Evolutionary conservation across 2,113 vertebrate genomes (phyloP), one percentile per base, ranked within the genome.

Genomic region (Bufo bufo): DNA sequence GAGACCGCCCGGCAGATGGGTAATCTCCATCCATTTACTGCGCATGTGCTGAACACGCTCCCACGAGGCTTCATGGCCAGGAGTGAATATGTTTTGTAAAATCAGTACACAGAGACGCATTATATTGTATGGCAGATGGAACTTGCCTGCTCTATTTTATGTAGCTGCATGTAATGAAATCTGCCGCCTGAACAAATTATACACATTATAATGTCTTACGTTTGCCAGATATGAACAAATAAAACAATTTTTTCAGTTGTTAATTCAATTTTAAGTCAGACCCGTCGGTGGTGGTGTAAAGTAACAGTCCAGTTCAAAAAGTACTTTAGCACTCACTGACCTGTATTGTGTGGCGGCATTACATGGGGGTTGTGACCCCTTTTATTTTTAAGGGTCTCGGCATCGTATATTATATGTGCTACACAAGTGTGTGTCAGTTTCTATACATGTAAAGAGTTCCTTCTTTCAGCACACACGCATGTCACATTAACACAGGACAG

Each of bases 401-500:
- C 49, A 47, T 54, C 49, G 14, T 82, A 58, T 72, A 72, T 87
- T 72, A 74, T 79, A 69, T 71, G 17, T 63, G 52, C 77, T 49
- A n/a, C 86, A 87, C 78, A 81, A 72, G 78, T 81, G 14, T 49
- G 45, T 74, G 77, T 87, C 86, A 82, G 78, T 47, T 82, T 59
- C 65, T 74, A 59, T 87, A 81, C 71, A 87, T 59, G 65, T 78
- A 72, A 81, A 82, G 77, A 19, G n/a, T 87, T 81, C 72, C 78
- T 86, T n/a, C 77, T 86, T 82, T 87, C 86, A 81, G 77, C 77
- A 81, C 85, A 79, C 56, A 63, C 77, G 79, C 61, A 80, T 80
- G 85, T 80, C 85, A 87, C 85, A 71, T 87, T 87, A 87, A 87
- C 85, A 81, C 86, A 87, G 65, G 20, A 33, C 86, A 87, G 77